Evolutionary conservation across 2,888 invertebrate genomes (phyloP), one percentile per base, ranked within the genome.

Genomic region (Lathronympha strigana): DNA sequence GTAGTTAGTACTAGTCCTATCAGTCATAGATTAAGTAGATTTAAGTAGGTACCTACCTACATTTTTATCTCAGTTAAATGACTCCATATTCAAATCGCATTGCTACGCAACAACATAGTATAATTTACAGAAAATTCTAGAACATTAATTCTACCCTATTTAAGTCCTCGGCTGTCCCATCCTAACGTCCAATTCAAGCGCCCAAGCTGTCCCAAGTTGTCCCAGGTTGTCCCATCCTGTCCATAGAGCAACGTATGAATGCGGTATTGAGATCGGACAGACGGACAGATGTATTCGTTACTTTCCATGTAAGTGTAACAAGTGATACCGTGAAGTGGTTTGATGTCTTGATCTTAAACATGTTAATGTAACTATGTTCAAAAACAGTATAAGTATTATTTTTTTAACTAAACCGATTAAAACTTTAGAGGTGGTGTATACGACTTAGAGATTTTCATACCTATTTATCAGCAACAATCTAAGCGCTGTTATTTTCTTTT

Each of bases 251-350:
- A 77, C 80, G 77, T 73, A 79, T 82, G 81, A 81, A 82, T 81
- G 81, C 74, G 68, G 78, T 76, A 81, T 84, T 78, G 79, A 80
- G 75, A 77, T 77, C 77, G 71, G 69, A 74, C 71, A 62, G 69
- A 74, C 72, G 73, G 85, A 83, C 86, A 85, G 81, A 82, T 82
- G 85, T 76, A 82, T 80, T 81, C 81, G 78, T 80, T 81, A 79
- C 81, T 81, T 81, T 79, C 80, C 79, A 77, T 78, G 79, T 77
- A 76, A 75, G 74, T 73, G 72, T 71, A 68, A 23, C 66, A 67
- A 70, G 74, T 71, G 70, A 70, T 66, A 51, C 43, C 45, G 25
- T 38, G 60, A 58, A 51, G 61, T 51, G 45, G 68, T 61, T 60
- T 64, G 58, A 64, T 53, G 36, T 66, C 64, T 66, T 66, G 60